Evolutionary conservation across 2,797 vertebrate species (phyloP).

Genomic region (Trachurus trachurus): DNA sequence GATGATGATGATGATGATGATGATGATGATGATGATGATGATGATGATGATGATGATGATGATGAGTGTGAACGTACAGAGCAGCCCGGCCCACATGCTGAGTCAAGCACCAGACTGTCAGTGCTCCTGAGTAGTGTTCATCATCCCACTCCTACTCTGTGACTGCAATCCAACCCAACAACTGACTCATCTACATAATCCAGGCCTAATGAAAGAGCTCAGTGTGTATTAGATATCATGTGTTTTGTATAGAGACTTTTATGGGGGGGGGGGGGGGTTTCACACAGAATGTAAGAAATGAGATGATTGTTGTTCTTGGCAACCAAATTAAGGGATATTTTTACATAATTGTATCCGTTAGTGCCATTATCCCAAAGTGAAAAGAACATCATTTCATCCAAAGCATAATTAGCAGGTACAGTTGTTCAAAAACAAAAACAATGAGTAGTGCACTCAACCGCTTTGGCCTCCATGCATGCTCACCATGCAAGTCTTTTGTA

Average conservation of each 20-base stretch:
- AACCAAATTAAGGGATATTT: neutral
- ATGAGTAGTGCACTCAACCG: no score
- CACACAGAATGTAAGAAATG: neutral
- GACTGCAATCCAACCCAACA: constrained; percentile 12
- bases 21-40: neutral
- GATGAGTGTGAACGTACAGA: constrained; percentile 48
- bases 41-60: neutral
- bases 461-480: no score
- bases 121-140: constrained; percentile 18
- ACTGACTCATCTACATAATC: constrained; percentile 8
- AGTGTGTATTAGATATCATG: neutral
- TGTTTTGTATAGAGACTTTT: no score
- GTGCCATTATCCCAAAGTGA: no score
- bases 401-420: no score
- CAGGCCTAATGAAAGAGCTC: neutral
- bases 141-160: constrained; percentile 49
- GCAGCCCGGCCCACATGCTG: constrained; percentile 40
- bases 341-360: neutral
- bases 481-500: no score
- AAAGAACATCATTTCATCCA: no score
- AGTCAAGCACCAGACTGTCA: constrained; percentile 51
- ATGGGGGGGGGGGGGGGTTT: neutral
- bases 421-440: no score
- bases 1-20: constrained; percentile 23
- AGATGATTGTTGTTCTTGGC: neutral